Evolutionary conservation across 2,113 vertebrate species (phyloP).

Genomic region (Neodontobutis hainanensis): DNA sequence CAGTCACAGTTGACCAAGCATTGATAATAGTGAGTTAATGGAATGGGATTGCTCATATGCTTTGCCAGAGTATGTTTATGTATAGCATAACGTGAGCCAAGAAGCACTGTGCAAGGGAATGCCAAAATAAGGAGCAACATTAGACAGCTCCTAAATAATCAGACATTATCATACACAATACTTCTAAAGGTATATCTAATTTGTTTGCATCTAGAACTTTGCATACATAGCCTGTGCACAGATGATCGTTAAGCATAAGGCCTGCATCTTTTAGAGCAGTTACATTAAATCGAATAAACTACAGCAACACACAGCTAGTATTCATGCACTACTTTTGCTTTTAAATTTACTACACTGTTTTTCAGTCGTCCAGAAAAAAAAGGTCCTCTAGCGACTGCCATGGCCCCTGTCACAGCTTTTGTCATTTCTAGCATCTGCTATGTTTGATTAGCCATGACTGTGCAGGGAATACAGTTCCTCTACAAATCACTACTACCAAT

Average conservation of each 20-base stretch:
- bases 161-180: not conserved
- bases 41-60: conserved; percentile 40
- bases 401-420: not conserved
- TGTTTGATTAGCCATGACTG: conserved; percentile 4
- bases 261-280: too few species aligned
- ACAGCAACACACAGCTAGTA: too few species aligned
- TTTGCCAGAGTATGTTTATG: conserved; percentile 51
- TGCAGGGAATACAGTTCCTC: not conserved
- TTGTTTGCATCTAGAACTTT: too few species aligned
- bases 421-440: not conserved
- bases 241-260: too few species aligned
- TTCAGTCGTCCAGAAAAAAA: not conserved
- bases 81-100: conserved; percentile 40
- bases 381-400: not conserved
- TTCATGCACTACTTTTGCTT: not conserved
- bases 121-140: conserved; percentile 20
- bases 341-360: not conserved
- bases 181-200: not conserved
- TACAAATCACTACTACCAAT: not conserved
- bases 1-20: conserved; percentile 57
- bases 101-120: conserved; percentile 26
- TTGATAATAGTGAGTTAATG: conserved; percentile 57
- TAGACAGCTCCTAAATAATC: not conserved
- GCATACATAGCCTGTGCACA: too few species aligned
- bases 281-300: not conserved